Base-by-base conservation (phyloP, 2,888 invertebrate species). In the Geotrupes spiniger region DNA sequence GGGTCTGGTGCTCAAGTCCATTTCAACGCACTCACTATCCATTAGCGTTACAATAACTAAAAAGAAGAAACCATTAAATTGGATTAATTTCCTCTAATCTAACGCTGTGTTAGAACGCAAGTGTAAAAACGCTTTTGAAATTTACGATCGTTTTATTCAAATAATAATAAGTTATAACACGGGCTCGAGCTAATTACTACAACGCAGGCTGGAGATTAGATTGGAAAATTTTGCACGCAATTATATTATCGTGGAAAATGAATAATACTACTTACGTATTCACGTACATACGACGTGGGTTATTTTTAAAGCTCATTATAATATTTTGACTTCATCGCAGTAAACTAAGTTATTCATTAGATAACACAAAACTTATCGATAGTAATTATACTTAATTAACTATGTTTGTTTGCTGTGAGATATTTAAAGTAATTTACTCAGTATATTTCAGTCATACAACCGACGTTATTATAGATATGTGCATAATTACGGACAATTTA, bases 1-100 rank as follows among this genome's bases (percentile, higher is more conserved):
- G 25, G 71, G 72, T 45, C 74, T 72, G 46, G 76, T 77, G 54
- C 75, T 76, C 52, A 78, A 69, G 60, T 78, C 78, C 78, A 78
- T 78, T 58, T 72, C 70, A 21, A 56, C 48, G 42, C 59, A 59
- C 42, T 59, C 56, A 43, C 54, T 53, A 53, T 57, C 59, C 59
- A 56, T 57, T 42, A 21, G 21, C 6, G 6, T 21, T 21, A 6
- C 21, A 21, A 21, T n/a, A n/a, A n/a, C n/a, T n/a, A n/a, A n/a
- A 5, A 11, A 29, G 2, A 29, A 29, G 1, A 8, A 29, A 29
- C 29, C 10, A 28, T 28, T 28, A n/a, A n/a, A 9, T 28, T 4
- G n/a, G 3, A 28, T 11, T 1, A 29, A 29, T 11, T 11, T 11
- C 29, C 12, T 29, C 4, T 28, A 2, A 29, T 11, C 12, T 29